Evolutionary conservation across 1,140 invertebrate genomes (phyloP).

Genomic region (Aphaenogaster ashmeadi): DNA sequence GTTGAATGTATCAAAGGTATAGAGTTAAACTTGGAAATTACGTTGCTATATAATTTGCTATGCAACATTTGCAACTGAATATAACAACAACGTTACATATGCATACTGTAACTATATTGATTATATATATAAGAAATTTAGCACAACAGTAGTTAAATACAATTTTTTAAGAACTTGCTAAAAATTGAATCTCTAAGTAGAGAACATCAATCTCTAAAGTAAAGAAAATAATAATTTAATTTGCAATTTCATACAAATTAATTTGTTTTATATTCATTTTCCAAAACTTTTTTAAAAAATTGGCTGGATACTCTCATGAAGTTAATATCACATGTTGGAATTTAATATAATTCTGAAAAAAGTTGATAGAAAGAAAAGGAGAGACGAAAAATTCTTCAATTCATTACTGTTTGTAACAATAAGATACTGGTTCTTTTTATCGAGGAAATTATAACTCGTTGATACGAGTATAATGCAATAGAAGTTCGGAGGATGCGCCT

Average conservation of each 20-base stretch:
- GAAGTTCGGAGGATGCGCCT: conserved; percentile 43
- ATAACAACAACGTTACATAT: conserved; percentile 21
- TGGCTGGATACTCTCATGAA: not conserved
- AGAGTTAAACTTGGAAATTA: conserved; percentile 47
- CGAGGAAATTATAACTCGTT: conserved; percentile 9
- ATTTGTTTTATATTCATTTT: not conserved
- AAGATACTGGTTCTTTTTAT: not conserved
- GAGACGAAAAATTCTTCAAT: not conserved
- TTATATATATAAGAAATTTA: conserved; percentile 37
- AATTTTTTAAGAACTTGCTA: not conserved
- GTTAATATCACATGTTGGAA: not conserved
- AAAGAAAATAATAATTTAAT: conserved; percentile 11
- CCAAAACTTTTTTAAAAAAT: not conserved
- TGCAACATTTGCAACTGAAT: conserved; percentile 22
- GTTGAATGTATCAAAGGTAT: conserved; percentile 45
- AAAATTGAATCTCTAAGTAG: too few species aligned
- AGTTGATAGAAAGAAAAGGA: not conserved
- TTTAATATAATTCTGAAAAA: not conserved
- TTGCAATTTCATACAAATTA: not conserved
- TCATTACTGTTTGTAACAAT: conserved; percentile 6
- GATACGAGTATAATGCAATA: conserved; percentile 24
- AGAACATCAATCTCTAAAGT: not conserved
- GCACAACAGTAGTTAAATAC: not conserved
- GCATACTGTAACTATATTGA: not conserved
- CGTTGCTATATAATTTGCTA: conserved; percentile 4